phyloP scores from a whole-genome alignment of 1,140 invertebrate genomes.

The Globodera rostochiensis region DNA sequence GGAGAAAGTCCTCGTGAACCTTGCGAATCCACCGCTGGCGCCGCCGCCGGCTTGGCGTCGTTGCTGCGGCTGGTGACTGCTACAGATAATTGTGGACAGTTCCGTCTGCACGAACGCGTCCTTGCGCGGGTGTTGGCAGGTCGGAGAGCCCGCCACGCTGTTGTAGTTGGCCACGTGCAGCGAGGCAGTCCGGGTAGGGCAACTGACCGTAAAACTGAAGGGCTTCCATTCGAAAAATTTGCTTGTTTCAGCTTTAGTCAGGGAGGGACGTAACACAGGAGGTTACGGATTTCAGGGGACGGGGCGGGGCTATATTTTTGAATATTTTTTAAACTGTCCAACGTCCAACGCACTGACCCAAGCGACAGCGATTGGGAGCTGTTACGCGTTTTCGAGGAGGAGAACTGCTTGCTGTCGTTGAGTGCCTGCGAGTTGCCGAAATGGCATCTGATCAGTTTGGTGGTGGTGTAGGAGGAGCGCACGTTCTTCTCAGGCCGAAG shows the following conservation, averaged over 20 bases:
- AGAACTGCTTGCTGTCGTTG: conserved; percentile 60
- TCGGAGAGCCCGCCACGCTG: conserved; percentile 11
- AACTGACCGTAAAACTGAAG: conserved; percentile 35
- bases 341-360: conserved; percentile 68
- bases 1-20: conserved; percentile 58
- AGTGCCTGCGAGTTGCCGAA: conserved; percentile 70
- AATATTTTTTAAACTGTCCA: not conserved
- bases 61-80: not conserved
- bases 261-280: too few relatives aligned
- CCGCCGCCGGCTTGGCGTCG: not conserved
- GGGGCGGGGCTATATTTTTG: too few relatives aligned
- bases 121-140: conserved; percentile 12
- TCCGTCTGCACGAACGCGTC: conserved; percentile 57
- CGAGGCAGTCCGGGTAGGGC: conserved; percentile 55
- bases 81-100: conserved; percentile 3
- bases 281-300: too few relatives aligned
- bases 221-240: conserved; percentile 12
- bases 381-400: conserved; percentile 57
- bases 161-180: conserved; percentile 50
- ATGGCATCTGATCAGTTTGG: conserved; percentile 78
- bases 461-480: conserved; percentile 77
- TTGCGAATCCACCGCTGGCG: not conserved
- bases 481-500: conserved; percentile 79
- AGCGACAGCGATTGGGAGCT: conserved; percentile 69
- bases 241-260: not conserved